These are phyloP conservation scores for Coregonus ussuriensis DNA, from an alignment of 2,797 vertebrate species.

Conservation along the genomic window DNA sequence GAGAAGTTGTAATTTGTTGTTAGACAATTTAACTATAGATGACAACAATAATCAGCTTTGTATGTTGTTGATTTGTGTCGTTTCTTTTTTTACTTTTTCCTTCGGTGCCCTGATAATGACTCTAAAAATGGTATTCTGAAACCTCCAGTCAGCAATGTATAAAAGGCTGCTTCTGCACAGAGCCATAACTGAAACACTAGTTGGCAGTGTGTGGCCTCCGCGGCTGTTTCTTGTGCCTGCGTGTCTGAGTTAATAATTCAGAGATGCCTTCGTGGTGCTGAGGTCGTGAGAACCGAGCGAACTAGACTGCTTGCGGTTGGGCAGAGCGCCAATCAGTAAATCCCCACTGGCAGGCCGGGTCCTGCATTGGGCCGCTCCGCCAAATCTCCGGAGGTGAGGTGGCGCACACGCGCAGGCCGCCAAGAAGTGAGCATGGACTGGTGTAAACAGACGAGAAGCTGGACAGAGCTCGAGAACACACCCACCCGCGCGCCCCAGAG, in stretches of 20 bases:
- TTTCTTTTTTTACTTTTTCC: slow-evolving; percentile 46
- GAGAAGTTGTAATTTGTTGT: background rate
- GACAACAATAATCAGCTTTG: background rate
- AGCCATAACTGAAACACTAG: slow-evolving; percentile 65
- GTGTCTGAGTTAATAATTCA: slow-evolving; percentile 78
- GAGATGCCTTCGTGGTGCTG: slow-evolving; percentile 79
- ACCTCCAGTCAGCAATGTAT: slow-evolving; percentile 40
- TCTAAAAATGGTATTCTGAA: slow-evolving; percentile 45
- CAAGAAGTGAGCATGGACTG: slow-evolving; percentile 57
- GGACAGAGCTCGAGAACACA: slow-evolving; percentile 29
- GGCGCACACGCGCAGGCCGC: slow-evolving; percentile 61
- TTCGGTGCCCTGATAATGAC: slow-evolving; percentile 61
- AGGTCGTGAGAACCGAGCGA: slow-evolving; percentile 88
- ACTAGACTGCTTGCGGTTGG: slow-evolving; percentile 82
- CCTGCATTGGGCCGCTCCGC: slow-evolving; percentile 54
- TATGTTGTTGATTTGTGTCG: slow-evolving; percentile 33
- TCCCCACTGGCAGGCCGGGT: slow-evolving; percentile 77
- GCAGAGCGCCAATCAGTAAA: slow-evolving; percentile 82
- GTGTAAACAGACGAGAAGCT: slow-evolving; percentile 52
- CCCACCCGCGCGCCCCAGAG: slow-evolving; percentile 21
- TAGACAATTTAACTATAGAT: background rate
- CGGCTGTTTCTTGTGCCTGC: slow-evolving; percentile 69
- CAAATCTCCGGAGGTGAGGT: slow-evolving; percentile 71
- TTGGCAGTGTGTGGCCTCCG: slow-evolving; percentile 75
- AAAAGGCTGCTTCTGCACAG: slow-evolving; percentile 48